Conservation (phyloP, 2,797 vertebrate genomes). For the Hypotaenidia okinawae region DNA sequence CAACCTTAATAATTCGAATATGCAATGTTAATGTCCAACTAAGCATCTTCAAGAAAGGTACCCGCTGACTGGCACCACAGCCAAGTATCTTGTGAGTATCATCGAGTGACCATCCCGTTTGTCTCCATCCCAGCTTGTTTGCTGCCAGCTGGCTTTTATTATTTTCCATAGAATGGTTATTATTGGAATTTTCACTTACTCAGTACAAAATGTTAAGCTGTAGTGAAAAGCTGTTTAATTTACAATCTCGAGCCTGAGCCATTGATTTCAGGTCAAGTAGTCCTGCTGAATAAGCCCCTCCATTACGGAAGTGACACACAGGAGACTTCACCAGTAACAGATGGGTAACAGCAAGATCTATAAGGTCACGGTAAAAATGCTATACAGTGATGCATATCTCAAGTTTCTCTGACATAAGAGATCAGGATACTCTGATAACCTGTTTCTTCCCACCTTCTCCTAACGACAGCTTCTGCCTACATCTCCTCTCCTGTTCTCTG, state of each 20-base stretch:
- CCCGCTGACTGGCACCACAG: background rate
- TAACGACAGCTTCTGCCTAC: background rate
- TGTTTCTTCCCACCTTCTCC: background rate
- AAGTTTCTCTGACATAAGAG: background rate
- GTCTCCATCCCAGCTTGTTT: slow-evolving; percentile 38
- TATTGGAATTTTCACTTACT: slow-evolving; percentile 75
- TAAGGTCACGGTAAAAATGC: slow-evolving; percentile 69
- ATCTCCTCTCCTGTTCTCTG: background rate
- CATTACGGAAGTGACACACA: slow-evolving; percentile 72
- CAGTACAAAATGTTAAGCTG: slow-evolving; percentile 76
- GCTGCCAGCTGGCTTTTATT: slow-evolving; percentile 40
- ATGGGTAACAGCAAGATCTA: slow-evolving; percentile 73
- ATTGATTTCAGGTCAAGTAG: slow-evolving; percentile 83
- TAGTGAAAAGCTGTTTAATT: slow-evolving; percentile 82
- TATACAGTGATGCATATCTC: slow-evolving; percentile 40
- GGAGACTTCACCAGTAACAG: slow-evolving; percentile 74
- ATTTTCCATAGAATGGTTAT: slow-evolving; percentile 76
- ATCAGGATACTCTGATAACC: background rate
- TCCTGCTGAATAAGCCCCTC: slow-evolving; percentile 84
- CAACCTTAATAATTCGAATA: background rate
- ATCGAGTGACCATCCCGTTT: background rate
- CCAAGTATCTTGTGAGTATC: background rate
- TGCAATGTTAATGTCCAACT: background rate
- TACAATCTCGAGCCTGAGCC: slow-evolving; percentile 75
- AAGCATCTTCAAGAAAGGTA: background rate